phyloP scores from a whole-genome alignment of 2,113 vertebrate species.

The Phylloscopus trochilus region DNA sequence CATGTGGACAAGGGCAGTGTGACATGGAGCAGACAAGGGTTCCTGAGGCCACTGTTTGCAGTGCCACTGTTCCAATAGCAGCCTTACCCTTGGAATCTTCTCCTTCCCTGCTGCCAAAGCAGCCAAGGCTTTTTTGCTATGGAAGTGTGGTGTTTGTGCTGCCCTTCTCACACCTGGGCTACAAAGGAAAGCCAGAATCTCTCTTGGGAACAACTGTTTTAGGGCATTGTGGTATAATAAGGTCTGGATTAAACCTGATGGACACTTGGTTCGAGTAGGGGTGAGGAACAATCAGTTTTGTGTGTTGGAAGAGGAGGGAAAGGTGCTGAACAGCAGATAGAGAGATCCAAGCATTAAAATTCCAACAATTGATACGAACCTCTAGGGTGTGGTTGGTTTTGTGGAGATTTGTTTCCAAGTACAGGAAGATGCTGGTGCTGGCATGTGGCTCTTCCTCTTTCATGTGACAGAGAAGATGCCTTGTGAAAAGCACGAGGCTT shows the following conservation, averaged over 20 bases:
- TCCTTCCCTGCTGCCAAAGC: neutral
- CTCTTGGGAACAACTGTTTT: neutral
- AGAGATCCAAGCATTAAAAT: neutral
- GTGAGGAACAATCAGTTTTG: neutral
- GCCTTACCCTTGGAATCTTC: neutral
- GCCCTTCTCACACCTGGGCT: neutral
- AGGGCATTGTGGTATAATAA: neutral
- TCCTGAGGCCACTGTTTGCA: neutral
- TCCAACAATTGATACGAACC: accelerated
- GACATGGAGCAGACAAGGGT: neutral
- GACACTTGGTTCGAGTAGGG: neutral
- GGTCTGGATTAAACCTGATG: neutral
- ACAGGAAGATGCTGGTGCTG: constrained; percentile 32
- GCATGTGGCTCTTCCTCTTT: constrained; percentile 28
- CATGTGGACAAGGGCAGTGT: neutral
- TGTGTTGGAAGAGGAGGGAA: neutral
- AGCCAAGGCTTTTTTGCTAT: neutral
- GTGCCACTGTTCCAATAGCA: neutral
- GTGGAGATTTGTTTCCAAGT: neutral
- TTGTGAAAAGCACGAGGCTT: constrained; percentile 61
- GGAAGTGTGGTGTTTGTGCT: neutral
- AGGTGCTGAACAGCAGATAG: neutral
- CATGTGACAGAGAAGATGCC: constrained; percentile 33
- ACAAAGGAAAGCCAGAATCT: neutral
- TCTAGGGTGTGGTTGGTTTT: neutral